These are phyloP conservation scores for Syngnathus scovelli DNA, from an alignment of 2,113 vertebrate species.

Conservation along the genomic window DNA sequence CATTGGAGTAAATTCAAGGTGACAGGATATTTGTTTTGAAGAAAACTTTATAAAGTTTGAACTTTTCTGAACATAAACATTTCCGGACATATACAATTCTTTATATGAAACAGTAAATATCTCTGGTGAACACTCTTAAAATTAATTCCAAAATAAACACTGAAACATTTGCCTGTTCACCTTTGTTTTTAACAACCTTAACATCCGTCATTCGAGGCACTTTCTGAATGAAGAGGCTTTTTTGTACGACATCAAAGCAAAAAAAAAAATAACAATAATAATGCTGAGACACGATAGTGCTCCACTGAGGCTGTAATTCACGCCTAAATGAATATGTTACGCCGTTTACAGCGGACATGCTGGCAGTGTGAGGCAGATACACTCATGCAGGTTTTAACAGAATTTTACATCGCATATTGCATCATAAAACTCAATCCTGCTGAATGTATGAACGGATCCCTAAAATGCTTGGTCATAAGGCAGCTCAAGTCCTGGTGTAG, in stretches of 20 bases:
- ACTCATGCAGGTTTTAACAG: slow-evolving; percentile 62
- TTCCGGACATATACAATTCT: slow-evolving; percentile 67
- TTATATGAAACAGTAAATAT: slow-evolving; percentile 73
- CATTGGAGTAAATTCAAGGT: not conserved
- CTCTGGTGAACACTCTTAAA: slow-evolving; percentile 64
- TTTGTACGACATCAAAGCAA: slow-evolving; percentile 38
- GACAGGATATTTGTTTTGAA: slow-evolving; percentile 37
- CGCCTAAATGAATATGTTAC: slow-evolving; percentile 33
- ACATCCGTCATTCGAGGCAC: slow-evolving; percentile 59
- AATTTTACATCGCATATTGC: slow-evolving; percentile 42
- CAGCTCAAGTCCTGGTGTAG: slow-evolving; percentile 10
- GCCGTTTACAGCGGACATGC: slow-evolving; percentile 46
- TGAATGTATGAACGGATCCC: slow-evolving; percentile 14
- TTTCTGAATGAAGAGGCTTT: slow-evolving; percentile 63
- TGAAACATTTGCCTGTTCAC: slow-evolving; percentile 32
- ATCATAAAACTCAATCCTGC: slow-evolving; percentile 11
- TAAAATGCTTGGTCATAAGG: not conserved
- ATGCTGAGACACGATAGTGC: slow-evolving; percentile 40
- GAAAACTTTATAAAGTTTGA: slow-evolving; percentile 69
- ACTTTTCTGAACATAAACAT: slow-evolving; percentile 66
- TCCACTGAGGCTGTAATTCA: slow-evolving; percentile 33
- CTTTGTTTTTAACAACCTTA: not conserved
- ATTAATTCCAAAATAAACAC: slow-evolving; percentile 71
- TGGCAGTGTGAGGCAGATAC: slow-evolving; percentile 53
- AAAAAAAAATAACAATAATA: slow-evolving; percentile 35